These are phyloP conservation scores for Parapsyche elsis DNA, from an alignment of 1,140 invertebrate species.

Conservation along the genomic window DNA sequence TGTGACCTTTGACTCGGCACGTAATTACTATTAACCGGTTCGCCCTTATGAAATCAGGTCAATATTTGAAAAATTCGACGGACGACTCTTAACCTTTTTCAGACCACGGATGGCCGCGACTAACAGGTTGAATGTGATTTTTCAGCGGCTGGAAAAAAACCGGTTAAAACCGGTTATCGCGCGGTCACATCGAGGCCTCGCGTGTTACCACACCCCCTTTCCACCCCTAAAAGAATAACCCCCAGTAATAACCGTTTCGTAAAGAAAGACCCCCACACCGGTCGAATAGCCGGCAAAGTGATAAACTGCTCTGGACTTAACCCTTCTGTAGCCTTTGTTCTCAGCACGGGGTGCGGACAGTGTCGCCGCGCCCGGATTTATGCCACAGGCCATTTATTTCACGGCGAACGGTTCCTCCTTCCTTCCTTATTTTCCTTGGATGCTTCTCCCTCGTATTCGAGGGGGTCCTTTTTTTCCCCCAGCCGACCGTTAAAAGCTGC, in stretches of 20 bases:
- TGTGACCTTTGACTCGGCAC: not conserved
- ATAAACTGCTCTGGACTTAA: not conserved
- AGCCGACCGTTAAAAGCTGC: not conserved
- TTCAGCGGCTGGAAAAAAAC: not conserved
- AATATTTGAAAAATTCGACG: conserved; percentile 1
- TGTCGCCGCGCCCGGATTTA: not conserved
- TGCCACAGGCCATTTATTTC: not conserved
- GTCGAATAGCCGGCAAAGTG: not conserved
- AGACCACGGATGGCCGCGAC: not conserved
- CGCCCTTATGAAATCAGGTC: not conserved
- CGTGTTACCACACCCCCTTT: not conserved
- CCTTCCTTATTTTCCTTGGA: too few species aligned
- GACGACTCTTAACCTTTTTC: conserved; percentile 13
- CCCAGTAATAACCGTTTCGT: not conserved
- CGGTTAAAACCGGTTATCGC: not conserved
- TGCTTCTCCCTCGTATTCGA: not conserved
- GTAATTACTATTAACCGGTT: not conserved
- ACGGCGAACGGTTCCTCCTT: too few species aligned
- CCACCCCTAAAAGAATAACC: too few species aligned
- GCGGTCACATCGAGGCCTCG: conserved; percentile 10
- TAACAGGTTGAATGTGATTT: conserved; percentile 2
- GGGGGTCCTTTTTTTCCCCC: not conserved
- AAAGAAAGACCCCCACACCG: not conserved
- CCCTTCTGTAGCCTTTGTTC: not conserved
- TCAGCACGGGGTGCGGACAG: not conserved